Percentiles rank a stretch among this genome's conserved stretches.
Evolutionary conservation across 1,140 invertebrate genomes (phyloP).

Genomic region (Zaprionus vittiger): DNA sequence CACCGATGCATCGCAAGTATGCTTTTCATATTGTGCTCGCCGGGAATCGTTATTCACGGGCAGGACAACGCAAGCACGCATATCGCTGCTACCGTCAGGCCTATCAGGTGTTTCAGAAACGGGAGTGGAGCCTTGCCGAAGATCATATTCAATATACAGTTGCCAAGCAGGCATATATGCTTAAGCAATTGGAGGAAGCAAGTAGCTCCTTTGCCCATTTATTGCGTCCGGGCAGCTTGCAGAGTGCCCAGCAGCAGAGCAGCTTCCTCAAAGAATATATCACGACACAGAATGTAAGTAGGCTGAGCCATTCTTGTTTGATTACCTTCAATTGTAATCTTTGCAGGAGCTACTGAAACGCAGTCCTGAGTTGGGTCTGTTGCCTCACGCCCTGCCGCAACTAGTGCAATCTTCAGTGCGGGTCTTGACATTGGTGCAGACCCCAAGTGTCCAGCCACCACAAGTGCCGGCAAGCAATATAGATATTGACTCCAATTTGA

Average conservation of each 20-base stretch:
- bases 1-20: slow-evolving; percentile 94
- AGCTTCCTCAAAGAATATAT: slow-evolving; percentile 95
- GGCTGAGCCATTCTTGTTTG: background rate
- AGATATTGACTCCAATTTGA: slow-evolving; percentile 85
- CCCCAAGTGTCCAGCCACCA: slow-evolving; percentile 85
- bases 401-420: slow-evolving; percentile 76
- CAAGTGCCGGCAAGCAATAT: slow-evolving; percentile 89
- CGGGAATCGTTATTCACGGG: slow-evolving; percentile 96
- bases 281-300: slow-evolving; percentile 87
- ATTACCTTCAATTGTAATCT: background rate
- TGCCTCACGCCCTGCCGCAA: slow-evolving; percentile 77
- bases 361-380: slow-evolving; percentile 70
- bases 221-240: slow-evolving; percentile 90
- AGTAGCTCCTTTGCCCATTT: slow-evolving; percentile 92
- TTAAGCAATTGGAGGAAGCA: slow-evolving; percentile 91
- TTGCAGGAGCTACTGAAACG: slow-evolving; percentile 71
- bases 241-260: slow-evolving; percentile 91
- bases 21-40: slow-evolving; percentile 98
- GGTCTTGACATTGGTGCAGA: slow-evolving; percentile 73
- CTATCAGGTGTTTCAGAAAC: slow-evolving; percentile 91
- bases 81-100: slow-evolving; percentile 96
- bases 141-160: slow-evolving; percentile 98
- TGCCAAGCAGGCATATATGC: slow-evolving; percentile 92
- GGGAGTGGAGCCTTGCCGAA: slow-evolving; percentile 95
- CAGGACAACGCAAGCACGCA: slow-evolving; percentile 95